Evolutionary conservation across 2,113 vertebrate genomes (phyloP), one percentile per base, ranked within the genome.

Genomic region (Ameiurus melas): DNA sequence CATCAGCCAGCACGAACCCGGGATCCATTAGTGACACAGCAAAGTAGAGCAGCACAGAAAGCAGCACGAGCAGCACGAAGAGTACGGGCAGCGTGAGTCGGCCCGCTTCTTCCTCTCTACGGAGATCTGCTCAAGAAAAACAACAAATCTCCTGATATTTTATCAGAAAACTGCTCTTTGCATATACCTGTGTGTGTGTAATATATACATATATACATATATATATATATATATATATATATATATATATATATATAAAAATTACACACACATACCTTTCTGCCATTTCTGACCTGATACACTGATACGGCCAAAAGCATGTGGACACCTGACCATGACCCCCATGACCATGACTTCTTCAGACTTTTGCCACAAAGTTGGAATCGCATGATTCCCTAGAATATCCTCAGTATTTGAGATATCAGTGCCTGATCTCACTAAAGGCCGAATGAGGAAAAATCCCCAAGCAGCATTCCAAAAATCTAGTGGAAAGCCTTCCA

Each of bases 21-120:
- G 98, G 98, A 88, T 99, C 98, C 98, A 99, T 99, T 64, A 99
- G 97, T 0, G 98, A 99, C n/a, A 99, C 97, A 0, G 91, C 95
- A 9, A 97, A 96, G 89, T 99, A 98, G 16, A 99, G 96, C 90
- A 97, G 90, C 73, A 98, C 93, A 0, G 98, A 99, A 89, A 95
- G 91, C 86, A 97, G 90, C 2, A 98, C 97, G 86, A 98, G 92
- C 17, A 94, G 82, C 13, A 96, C 87, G 85, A 99, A 99, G 71
- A 93, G n/a, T 39, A 98, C 93, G 0, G 98, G 97, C 92, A 94
- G 94, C 17, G 96, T 83, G 7, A 97, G 94, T 83, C 96, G 94
- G 0, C 97, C 96, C 0, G 90, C 92, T 85, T 96, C 95, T 91
- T 95, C 96, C 85, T 96, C 96, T 86, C 91, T 93, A 14, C 93